A percentile compares a stretch with the other conserved stretches of the same genome.
These are phyloP conservation scores for Tachystola acroxantha DNA, from an alignment of 2,888 invertebrate genomes.

Conservation along the genomic window DNA sequence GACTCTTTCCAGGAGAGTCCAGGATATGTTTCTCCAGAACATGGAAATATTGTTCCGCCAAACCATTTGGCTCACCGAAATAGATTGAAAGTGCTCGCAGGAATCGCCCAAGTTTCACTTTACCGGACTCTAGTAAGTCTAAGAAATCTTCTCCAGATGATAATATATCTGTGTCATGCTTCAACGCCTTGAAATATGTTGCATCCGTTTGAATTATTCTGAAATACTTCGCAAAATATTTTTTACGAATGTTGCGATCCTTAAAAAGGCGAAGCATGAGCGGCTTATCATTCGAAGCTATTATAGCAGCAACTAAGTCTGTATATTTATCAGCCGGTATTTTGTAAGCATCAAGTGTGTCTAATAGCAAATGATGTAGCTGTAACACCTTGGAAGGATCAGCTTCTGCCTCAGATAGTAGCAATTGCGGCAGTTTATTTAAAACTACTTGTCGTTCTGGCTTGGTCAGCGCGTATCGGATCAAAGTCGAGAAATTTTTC, in stretches of 20 bases:
- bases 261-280: slow-evolving; percentile 33
- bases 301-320: slow-evolving; percentile 24
- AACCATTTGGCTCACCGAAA: slow-evolving; percentile 38
- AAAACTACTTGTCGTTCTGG: slow-evolving; percentile 29
- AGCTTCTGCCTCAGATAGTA: slow-evolving; percentile 20
- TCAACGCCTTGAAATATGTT: slow-evolving; percentile 45
- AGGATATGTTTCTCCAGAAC: slow-evolving; percentile 13
- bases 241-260: slow-evolving; percentile 33
- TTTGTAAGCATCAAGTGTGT: slow-evolving; percentile 31
- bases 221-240: slow-evolving; percentile 37
- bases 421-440: slow-evolving; percentile 19
- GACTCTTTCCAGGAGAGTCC: slow-evolving; percentile 7
- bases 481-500: slow-evolving; percentile 33
- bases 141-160: slow-evolving; percentile 22
- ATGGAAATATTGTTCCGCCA: slow-evolving; percentile 25
- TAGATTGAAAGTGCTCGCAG: slow-evolving; percentile 37
- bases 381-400: slow-evolving; percentile 12
- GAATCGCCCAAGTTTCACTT: slow-evolving; percentile 30
- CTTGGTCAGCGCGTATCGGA: slow-evolving; percentile 33
- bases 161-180: slow-evolving; percentile 44
- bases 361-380: slow-evolving; percentile 25
- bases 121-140: slow-evolving; percentile 14
- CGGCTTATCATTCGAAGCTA: slow-evolving; percentile 10
- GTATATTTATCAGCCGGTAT: slow-evolving; percentile 22
- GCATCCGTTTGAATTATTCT: slow-evolving; percentile 30